Conservation (phyloP, 2,888 invertebrate genomes). For the Chloromyia formosa region DNA sequence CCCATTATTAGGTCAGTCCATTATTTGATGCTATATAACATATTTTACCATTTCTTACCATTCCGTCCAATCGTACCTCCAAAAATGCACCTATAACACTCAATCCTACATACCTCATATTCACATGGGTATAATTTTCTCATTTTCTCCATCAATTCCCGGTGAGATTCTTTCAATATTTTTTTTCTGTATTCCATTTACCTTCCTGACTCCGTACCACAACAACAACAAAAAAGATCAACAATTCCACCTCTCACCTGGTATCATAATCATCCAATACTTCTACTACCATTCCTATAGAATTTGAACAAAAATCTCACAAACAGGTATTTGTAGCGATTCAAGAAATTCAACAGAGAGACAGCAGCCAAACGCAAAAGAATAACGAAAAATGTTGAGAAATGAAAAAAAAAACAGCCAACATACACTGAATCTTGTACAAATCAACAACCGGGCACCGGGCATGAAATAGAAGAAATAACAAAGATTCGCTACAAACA, state of each 20-base stretch:
- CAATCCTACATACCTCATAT: not conserved
- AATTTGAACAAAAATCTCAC: slow-evolving; percentile 29
- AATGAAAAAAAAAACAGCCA: too few species aligned
- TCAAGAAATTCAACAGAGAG: not conserved
- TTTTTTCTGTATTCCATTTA: not conserved
- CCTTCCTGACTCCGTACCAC: too few species aligned
- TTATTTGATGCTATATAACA: too few species aligned
- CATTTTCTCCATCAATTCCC: not conserved
- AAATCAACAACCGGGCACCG: not conserved
- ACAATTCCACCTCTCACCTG: slow-evolving; percentile 41
- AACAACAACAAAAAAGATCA: not conserved
- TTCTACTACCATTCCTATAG: not conserved
- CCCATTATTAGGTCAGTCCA: too few species aligned
- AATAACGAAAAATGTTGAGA: too few species aligned
- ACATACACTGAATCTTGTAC: too few species aligned
- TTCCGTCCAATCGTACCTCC: too few species aligned
- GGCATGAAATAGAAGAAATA: slow-evolving; percentile 30
- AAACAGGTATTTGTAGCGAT: slow-evolving; percentile 35
- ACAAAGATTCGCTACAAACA: slow-evolving; percentile 24
- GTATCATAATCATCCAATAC: slow-evolving; percentile 11
- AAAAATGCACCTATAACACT: too few species aligned
- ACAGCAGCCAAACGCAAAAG: too few species aligned
- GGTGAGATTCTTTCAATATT: not conserved
- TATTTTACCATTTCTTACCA: too few species aligned
- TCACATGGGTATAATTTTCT: not conserved